Percentiles rank a stretch among this genome's conserved stretches.
These are phyloP conservation scores for Tiaroga cobitis DNA, from an alignment of 2,797 vertebrate species.

Conservation along the genomic window DNA sequence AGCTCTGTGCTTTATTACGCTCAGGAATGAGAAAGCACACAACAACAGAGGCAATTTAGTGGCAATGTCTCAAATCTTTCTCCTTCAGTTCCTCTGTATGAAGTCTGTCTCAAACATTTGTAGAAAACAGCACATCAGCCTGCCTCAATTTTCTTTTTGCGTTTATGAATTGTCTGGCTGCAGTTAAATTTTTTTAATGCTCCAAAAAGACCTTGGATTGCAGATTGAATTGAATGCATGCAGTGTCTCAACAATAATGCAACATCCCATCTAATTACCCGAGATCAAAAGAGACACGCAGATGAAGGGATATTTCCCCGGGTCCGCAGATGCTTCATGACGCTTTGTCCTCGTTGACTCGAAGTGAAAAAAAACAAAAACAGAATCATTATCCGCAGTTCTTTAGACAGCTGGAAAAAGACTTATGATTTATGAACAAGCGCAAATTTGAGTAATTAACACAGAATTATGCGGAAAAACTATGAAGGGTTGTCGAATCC, in stretches of 20 bases:
- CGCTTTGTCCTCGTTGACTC: conserved; percentile 1
- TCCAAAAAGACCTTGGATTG: not conserved
- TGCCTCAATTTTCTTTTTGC: conserved; percentile 25
- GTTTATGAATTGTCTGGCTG: conserved; percentile 20
- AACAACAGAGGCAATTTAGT: conserved; percentile 34
- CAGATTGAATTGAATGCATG: not conserved
- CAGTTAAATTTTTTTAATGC: not conserved
- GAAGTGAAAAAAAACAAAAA: not conserved
- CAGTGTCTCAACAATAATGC: not conserved
- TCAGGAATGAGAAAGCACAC: conserved; percentile 5
- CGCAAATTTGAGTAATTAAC: conserved; percentile 41
- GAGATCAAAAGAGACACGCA: not conserved
- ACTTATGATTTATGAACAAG: conserved; percentile 30
- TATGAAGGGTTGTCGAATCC: conserved; percentile 28
- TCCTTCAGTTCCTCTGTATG: conserved; percentile 15
- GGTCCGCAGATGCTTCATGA: not conserved
- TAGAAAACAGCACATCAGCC: not conserved
- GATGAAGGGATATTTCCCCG: not conserved
- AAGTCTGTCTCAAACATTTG: conserved; percentile 15
- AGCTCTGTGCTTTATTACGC: not conserved
- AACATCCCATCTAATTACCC: conserved; percentile 1
- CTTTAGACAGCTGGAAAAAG: conserved; percentile 18
- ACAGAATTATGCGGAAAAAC: conserved; percentile 31
- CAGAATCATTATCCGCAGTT: conserved; percentile 7
- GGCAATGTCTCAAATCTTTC: conserved; percentile 9